Evolutionary conservation across 2,888 invertebrate species (phyloP).

Genomic region (Sminthurinus aureus): DNA sequence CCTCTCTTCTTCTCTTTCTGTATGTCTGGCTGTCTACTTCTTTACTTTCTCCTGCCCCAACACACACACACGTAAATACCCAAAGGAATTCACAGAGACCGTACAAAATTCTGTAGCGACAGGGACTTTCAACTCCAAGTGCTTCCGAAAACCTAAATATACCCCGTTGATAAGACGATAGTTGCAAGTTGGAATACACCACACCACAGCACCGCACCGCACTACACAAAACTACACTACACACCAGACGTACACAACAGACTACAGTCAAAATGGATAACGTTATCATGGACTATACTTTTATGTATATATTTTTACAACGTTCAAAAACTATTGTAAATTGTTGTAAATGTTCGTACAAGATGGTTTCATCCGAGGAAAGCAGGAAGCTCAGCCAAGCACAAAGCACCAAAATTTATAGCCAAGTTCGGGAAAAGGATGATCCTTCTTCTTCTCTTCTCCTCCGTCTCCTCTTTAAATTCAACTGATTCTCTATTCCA

Average conservation of each 20-base stretch:
- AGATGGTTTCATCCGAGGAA: background rate
- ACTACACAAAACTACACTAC: background rate
- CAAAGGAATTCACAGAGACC: constrained; percentile 23
- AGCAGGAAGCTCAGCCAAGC: constrained; percentile 5
- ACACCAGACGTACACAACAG: background rate
- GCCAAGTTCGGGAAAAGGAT: constrained; percentile 19
- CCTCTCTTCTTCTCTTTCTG: too few relatives aligned
- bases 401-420: constrained; percentile 28
- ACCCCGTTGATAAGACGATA: constrained; percentile 1
- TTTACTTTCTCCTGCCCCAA: too few relatives aligned
- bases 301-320: background rate
- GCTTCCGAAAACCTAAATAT: constrained; percentile 6
- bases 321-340: background rate
- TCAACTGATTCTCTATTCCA: constrained; percentile 18
- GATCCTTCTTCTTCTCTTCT: background rate
- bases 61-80: background rate
- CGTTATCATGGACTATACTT: background rate
- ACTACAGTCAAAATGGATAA: background rate
- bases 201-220: background rate
- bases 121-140: constrained; percentile 24
- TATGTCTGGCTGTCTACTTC: too few relatives aligned
- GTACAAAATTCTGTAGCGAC: constrained; percentile 22
- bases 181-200: background rate
- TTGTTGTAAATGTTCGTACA: background rate
- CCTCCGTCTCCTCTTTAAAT: background rate